Conservation (phyloP, 2,888 invertebrate species). For the Malthinus seriepunctatus region DNA sequence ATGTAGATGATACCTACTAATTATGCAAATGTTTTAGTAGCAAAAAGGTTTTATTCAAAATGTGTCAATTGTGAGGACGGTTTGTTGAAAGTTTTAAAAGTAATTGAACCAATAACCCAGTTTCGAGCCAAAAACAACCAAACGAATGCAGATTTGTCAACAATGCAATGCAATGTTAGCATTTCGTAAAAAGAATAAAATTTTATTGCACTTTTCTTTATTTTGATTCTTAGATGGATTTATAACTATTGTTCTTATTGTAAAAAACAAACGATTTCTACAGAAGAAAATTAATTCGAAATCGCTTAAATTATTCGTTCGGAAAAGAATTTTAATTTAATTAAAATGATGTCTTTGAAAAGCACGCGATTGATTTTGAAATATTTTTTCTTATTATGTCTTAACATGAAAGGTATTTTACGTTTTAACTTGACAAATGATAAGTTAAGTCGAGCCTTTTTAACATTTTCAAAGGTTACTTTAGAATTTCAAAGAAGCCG, state of each 20-base stretch:
- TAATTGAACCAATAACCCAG: constrained; percentile 32
- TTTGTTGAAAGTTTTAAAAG: constrained; percentile 14
- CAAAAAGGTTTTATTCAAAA: constrained; percentile 12
- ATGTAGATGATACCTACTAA: too few species aligned
- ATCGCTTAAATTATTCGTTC: too few species aligned
- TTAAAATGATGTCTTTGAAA: too few species aligned
- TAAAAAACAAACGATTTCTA: too few species aligned
- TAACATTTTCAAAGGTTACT: not conserved
- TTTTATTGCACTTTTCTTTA: not conserved
- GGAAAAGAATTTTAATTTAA: too few species aligned
- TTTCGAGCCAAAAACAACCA: constrained; percentile 15
- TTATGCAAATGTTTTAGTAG: constrained; percentile 7
- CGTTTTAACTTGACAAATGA: not conserved
- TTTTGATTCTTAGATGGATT: not conserved
- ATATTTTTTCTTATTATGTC: too few species aligned
- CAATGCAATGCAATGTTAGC: constrained; percentile 6
- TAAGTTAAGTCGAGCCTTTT: not conserved
- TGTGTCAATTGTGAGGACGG: constrained; percentile 29
- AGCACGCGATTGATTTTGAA: too few species aligned
- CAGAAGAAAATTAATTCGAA: too few species aligned
- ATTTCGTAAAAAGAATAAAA: not conserved
- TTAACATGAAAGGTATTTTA: not conserved
- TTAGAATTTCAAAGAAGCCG: not conserved
- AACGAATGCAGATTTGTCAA: constrained; percentile 15
- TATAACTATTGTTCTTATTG: too few species aligned